Percentiles rank a stretch among this genome's conserved stretches.
Evolutionary conservation across 2,113 vertebrate species (phyloP).

Genomic region (Todiramphus chloris): DNA sequence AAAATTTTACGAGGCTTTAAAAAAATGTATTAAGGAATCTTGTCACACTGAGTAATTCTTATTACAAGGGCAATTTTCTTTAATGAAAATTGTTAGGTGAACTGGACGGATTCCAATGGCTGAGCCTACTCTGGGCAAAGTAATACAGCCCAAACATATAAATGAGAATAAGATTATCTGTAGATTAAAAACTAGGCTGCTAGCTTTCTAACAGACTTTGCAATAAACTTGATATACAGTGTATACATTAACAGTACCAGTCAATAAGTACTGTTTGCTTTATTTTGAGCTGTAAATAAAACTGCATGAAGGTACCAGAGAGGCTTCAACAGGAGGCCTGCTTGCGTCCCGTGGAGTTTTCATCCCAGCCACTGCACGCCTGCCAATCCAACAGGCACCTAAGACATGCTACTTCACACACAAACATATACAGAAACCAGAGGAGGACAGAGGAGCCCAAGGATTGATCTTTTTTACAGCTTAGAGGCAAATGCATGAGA

Average conservation of each 20-base stretch:
- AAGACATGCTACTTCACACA: background rate
- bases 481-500: background rate
- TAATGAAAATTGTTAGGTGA: conserved; percentile 61
- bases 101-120: conserved; percentile 50
- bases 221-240: conserved; percentile 17
- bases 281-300: conserved; percentile 48
- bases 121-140: background rate
- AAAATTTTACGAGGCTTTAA: conserved; percentile 54
- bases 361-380: background rate
- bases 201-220: conserved; percentile 21
- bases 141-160: conserved; percentile 28
- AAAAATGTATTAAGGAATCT: conserved; percentile 40
- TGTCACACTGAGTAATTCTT: conserved; percentile 62
- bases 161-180: conserved; percentile 37
- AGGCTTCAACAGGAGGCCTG: background rate
- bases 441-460: background rate
- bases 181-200: conserved; percentile 39
- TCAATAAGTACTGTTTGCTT: background rate
- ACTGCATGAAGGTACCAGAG: background rate
- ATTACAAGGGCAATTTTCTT: conserved; percentile 57
- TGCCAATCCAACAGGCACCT: background rate
- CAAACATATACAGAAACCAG: background rate
- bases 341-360: background rate
- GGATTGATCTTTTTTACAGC: background rate
- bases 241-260: background rate